Evolutionary conservation across 2,113 vertebrate genomes (phyloP).

Genomic region (Lucifuga dentata): DNA sequence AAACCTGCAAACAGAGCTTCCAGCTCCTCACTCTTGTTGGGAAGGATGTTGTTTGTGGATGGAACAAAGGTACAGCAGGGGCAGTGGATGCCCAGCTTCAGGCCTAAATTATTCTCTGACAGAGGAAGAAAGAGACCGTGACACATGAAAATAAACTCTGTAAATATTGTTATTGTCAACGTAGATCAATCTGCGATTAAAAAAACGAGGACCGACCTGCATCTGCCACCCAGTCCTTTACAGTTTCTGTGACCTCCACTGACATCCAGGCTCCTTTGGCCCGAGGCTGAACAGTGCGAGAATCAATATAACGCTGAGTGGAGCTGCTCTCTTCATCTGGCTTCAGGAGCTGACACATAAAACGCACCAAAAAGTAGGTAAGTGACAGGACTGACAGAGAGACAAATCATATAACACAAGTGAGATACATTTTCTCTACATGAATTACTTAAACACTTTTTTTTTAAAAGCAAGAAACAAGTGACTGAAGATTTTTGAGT

Average conservation of each 20-base stretch:
- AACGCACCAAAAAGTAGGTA: background rate
- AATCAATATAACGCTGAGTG: constrained; percentile 95
- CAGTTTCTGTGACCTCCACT: constrained; percentile 94
- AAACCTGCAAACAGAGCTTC: constrained; percentile 97
- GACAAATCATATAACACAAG: too few relatives aligned
- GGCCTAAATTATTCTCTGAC: constrained; percentile 94
- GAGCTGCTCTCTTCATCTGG: constrained; percentile 91
- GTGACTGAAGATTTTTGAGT: too few relatives aligned
- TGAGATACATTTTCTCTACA: too few relatives aligned
- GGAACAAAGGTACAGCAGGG: constrained; percentile 97
- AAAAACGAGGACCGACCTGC: constrained; percentile 84
- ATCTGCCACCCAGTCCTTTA: constrained; percentile 96
- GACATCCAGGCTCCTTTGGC: constrained; percentile 95
- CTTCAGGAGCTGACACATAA: constrained; percentile 88
- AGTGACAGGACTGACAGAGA: too few relatives aligned
- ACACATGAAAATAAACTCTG: background rate
- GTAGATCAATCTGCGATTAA: background rate
- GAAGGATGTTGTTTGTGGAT: constrained; percentile 96
- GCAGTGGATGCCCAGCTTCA: constrained; percentile 98
- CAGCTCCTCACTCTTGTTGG: constrained; percentile 97
- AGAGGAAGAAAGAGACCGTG: background rate
- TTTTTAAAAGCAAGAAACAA: too few relatives aligned
- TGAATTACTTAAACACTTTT: too few relatives aligned
- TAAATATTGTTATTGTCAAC: background rate
- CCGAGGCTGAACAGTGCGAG: constrained; percentile 93